phyloP scores from a whole-genome alignment of 2,113 vertebrate species.

The Puffinus mauretanicus region DNA sequence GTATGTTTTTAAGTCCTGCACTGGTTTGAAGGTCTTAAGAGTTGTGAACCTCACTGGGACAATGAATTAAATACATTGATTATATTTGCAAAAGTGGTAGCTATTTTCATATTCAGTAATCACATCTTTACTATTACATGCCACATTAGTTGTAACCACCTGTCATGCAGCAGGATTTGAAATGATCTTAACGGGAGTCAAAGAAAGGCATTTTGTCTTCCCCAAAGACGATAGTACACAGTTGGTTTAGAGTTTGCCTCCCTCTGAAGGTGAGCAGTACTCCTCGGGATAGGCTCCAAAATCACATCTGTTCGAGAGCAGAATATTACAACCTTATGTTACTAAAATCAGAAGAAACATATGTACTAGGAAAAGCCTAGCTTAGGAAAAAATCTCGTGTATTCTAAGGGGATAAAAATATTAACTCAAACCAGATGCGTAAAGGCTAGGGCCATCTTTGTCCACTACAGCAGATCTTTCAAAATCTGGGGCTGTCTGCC shows the following conservation, averaged over 20 bases:
- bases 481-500: not conserved
- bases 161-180: not conserved
- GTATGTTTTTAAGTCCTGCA: not conserved
- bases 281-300: not conserved
- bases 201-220: not conserved
- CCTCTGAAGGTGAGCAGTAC: not conserved
- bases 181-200: not conserved
- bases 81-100: not conserved
- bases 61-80: not conserved
- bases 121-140: not conserved
- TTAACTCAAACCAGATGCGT: slow-evolving; percentile 33
- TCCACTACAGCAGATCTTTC: not conserved
- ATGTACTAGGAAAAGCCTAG: slow-evolving; percentile 2
- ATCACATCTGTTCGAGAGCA: not conserved
- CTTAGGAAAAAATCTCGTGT: slow-evolving; percentile 6
- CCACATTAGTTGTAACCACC: not conserved
- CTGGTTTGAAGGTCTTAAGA: not conserved
- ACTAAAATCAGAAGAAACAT: slow-evolving; percentile 30
- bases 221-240: not conserved
- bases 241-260: not conserved
- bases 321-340: not conserved
- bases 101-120: not conserved
- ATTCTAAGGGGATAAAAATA: slow-evolving; percentile 30
- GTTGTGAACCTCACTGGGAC: slow-evolving; percentile 1
- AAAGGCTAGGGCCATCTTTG: not conserved